A percentile compares a stretch with the other conserved stretches of the same genome.
Evolutionary conservation across 2,888 invertebrate genomes (phyloP).

Genomic region (Sminthurinus aureus): DNA sequence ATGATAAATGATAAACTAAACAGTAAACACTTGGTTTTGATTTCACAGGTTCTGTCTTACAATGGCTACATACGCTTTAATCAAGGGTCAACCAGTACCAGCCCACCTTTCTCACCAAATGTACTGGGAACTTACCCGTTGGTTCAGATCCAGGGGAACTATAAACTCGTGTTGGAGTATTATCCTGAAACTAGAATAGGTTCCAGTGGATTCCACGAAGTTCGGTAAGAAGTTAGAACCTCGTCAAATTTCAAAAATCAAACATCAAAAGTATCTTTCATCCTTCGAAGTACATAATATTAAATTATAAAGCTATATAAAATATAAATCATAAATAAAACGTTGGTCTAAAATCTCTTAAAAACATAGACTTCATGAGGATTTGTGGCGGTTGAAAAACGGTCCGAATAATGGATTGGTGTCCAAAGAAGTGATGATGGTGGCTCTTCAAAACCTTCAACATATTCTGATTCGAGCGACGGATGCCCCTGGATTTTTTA

Average conservation of each 20-base stretch:
- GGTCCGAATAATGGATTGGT: constrained; percentile 68
- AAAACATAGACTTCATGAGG: constrained; percentile 72
- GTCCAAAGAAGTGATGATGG: constrained; percentile 83
- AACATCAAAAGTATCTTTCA: no score
- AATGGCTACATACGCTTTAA: constrained; percentile 86
- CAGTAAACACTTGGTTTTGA: not conserved
- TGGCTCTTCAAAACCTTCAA: constrained; percentile 87
- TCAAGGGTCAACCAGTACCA: constrained; percentile 71
- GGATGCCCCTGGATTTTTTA: constrained; percentile 67
- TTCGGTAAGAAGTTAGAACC: constrained; percentile 63
- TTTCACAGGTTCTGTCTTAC: constrained; percentile 79
- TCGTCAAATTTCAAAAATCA: not conserved
- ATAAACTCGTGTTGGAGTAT: constrained; percentile 78
- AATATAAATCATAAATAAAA: no score
- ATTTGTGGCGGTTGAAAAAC: constrained; percentile 76
- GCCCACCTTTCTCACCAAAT: constrained; percentile 66
- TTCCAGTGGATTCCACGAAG: constrained; percentile 65
- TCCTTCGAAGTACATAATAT: not conserved
- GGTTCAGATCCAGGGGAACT: constrained; percentile 81
- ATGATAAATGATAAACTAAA: no score
- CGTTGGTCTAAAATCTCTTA: not conserved
- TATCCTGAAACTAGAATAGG: constrained; percentile 63
- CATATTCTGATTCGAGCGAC: constrained; percentile 80
- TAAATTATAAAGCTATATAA: not conserved
- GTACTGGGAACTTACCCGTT: constrained; percentile 75